phyloP scores from a whole-genome alignment of 2,888 invertebrate genomes.

The Tribolium freemani region DNA sequence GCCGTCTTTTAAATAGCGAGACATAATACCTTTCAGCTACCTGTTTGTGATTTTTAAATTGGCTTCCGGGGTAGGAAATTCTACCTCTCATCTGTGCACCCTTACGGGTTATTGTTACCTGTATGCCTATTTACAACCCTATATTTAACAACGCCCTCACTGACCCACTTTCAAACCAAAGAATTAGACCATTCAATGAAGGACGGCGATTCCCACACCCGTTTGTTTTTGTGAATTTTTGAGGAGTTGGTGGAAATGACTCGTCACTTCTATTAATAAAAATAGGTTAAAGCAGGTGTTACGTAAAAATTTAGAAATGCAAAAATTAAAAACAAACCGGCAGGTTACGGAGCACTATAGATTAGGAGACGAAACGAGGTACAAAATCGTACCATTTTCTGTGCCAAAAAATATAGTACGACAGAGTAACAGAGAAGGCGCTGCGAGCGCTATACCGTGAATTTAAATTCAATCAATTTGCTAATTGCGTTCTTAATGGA shows the following conservation, averaged over 20 bases:
- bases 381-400: too few species aligned
- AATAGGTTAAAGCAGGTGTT: constrained; percentile 14
- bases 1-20: neutral
- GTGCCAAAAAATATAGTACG: too few species aligned
- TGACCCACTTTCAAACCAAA: constrained; percentile 51
- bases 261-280: constrained; percentile 16
- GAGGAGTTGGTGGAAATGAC: constrained; percentile 7
- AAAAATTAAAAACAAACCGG: too few species aligned
- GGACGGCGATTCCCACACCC: constrained; percentile 20
- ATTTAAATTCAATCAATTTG: too few species aligned
- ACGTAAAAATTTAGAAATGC: neutral
- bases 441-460: too few species aligned
- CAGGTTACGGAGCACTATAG: too few species aligned
- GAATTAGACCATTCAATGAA: constrained; percentile 13
- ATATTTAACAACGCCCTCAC: constrained; percentile 49
- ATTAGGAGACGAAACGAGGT: too few species aligned
- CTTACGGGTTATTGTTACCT: constrained; percentile 37
- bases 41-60: constrained; percentile 50
- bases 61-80: constrained; percentile 49
- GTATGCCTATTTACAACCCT: constrained; percentile 47
- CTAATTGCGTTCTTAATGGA: too few species aligned
- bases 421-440: too few species aligned
- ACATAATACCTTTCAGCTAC: constrained; percentile 41
- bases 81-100: constrained; percentile 20
- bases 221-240: constrained; percentile 2